Percentiles rank a stretch among this genome's conserved stretches.
Evolutionary conservation across 2,113 vertebrate genomes (phyloP).

Genomic region (Channa argus): DNA sequence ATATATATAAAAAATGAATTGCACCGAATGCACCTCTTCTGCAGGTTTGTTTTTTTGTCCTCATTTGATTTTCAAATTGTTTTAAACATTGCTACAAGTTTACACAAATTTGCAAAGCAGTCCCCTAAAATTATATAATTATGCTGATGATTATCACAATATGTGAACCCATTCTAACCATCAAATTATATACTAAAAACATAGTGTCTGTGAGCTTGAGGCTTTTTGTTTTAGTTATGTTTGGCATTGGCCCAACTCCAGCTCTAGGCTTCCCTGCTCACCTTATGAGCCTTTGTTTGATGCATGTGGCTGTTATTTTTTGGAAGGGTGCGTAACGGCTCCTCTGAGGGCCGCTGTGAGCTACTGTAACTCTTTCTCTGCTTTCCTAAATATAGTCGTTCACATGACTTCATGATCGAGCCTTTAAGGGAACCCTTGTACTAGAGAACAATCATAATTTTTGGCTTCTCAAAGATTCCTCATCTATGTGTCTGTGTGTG

Average conservation of each 20-base stretch:
- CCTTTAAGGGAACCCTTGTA: conserved; percentile 21
- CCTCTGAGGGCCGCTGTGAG: conserved; percentile 32
- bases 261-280: conserved; percentile 6
- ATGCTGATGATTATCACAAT: neutral
- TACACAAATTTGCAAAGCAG: neutral
- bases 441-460: conserved; percentile 48
- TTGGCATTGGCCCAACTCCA: conserved; percentile 19
- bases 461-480: conserved; percentile 11
- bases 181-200: too few relatives aligned
- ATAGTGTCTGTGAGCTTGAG: neutral
- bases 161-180: neutral
- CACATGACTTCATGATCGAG: conserved; percentile 14
- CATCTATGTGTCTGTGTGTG: neutral
- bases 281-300: conserved; percentile 37
- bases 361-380: conserved; percentile 6
- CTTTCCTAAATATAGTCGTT: conserved; percentile 42
- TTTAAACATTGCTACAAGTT: neutral
- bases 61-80: too few relatives aligned
- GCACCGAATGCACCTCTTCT: too few relatives aligned
- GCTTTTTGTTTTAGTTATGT: conserved; percentile 23
- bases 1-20: too few relatives aligned
- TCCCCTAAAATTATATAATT: neutral
- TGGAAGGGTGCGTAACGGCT: conserved; percentile 1
- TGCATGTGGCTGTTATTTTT: conserved; percentile 23
- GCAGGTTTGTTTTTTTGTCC: too few relatives aligned